Conservation (phyloP, 2,797 vertebrate species). For the Eospalax fontanierii region DNA sequence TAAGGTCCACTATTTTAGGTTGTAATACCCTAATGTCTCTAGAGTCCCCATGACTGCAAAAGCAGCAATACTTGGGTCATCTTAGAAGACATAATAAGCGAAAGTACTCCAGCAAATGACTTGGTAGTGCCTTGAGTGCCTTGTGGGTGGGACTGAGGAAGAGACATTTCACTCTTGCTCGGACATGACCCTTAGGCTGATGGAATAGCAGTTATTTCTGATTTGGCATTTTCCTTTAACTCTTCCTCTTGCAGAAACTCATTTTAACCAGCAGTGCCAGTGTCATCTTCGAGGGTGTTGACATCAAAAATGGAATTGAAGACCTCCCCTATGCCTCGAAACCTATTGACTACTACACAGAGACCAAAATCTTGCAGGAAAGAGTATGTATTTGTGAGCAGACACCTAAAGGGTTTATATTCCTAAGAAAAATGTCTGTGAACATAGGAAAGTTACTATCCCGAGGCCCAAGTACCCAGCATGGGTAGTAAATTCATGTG, state of each 20-base stretch:
- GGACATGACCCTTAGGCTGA: not conserved
- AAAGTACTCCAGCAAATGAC: not conserved
- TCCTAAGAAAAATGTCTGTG: slow-evolving; percentile 1
- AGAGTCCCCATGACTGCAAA: not conserved
- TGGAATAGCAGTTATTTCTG: not conserved
- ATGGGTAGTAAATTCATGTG: not conserved
- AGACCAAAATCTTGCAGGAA: slow-evolving; percentile 98
- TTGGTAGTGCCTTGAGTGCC: not conserved
- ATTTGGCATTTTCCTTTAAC: not conserved
- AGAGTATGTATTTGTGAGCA: slow-evolving; percentile 89
- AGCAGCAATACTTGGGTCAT: not conserved
- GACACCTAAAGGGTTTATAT: not conserved
- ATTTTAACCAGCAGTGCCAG: slow-evolving; percentile 99
- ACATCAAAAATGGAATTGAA: slow-evolving; percentile 96
- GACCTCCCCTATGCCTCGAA: slow-evolving; percentile 96
- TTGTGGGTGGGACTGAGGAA: not conserved
- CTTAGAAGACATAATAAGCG: slow-evolving; percentile 26
- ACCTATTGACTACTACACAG: slow-evolving; percentile 98
- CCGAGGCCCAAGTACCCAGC: not conserved
- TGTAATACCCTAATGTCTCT: not conserved
- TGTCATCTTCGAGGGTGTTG: slow-evolving; percentile 96
- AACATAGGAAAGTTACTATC: not conserved
- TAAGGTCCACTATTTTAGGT: not conserved
- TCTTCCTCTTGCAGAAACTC: slow-evolving; percentile 92
- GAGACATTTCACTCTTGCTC: not conserved